A percentile compares a stretch with the other conserved stretches of the same genome.
phyloP scores from a whole-genome alignment of 2,113 vertebrate species.

The Cryptotis parvus region DNA sequence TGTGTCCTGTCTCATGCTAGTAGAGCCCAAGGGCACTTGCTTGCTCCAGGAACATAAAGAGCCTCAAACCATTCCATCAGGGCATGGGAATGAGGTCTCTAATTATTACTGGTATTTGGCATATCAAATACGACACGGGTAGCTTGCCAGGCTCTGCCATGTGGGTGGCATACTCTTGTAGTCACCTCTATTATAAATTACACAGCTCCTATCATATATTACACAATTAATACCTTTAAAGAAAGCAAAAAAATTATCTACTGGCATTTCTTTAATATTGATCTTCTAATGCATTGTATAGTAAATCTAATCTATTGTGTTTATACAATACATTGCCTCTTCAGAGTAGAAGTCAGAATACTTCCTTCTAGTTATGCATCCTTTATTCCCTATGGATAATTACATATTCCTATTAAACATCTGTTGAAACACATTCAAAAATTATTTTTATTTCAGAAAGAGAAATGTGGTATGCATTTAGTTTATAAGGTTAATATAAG shows the following conservation, averaged over 20 bases:
- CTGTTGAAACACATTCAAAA: neutral
- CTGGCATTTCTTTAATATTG: conserved; percentile 1
- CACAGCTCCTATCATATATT: neutral
- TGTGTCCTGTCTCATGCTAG: too few species aligned
- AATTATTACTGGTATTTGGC: too few species aligned
- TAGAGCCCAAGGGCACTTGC: too few species aligned
- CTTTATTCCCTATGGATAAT: neutral
- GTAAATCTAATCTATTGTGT: neutral
- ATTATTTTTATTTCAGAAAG: neutral
- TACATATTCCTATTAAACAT: neutral
- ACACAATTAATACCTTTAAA: neutral
- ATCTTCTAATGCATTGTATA: neutral
- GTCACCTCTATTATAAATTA: too few species aligned
- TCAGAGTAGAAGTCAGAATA: neutral
- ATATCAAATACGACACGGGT: too few species aligned
- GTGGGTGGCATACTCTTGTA: too few species aligned
- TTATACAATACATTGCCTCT: conserved; percentile 9
- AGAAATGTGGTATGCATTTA: neutral
- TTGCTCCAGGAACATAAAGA: too few species aligned
- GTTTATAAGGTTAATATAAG: neutral
- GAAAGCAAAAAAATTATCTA: neutral
- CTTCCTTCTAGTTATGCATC: neutral
- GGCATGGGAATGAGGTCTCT: too few species aligned
- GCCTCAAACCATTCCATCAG: too few species aligned
- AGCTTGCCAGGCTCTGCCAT: too few species aligned